A percentile compares a stretch with the other conserved stretches of the same genome.
Evolutionary conservation across 2,888 invertebrate genomes (phyloP).

Genomic region (Tenodera sinensis): DNA sequence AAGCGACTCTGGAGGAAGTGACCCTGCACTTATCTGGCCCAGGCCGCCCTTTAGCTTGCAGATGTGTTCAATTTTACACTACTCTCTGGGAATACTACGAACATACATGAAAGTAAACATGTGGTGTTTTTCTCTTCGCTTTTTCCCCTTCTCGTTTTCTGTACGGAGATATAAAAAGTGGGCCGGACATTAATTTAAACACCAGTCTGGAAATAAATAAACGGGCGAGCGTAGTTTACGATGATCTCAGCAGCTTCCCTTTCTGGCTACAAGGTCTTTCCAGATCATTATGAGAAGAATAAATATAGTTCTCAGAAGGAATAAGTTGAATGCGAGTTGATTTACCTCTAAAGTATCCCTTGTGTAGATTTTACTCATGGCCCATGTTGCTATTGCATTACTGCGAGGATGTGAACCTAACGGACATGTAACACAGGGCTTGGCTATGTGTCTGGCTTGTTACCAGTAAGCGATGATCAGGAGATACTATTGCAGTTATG

Average conservation of each 20-base stretch:
- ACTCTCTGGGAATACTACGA: too few relatives aligned
- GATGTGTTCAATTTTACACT: too few relatives aligned
- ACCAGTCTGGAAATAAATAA: not conserved
- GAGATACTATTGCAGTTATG: not conserved
- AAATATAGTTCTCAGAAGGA: not conserved
- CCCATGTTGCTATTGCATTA: not conserved
- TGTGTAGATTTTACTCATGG: not conserved
- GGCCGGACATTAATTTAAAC: not conserved
- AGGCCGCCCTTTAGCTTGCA: too few relatives aligned
- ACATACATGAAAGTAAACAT: not conserved
- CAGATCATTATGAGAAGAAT: not conserved
- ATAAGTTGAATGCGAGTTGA: not conserved
- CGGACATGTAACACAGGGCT: not conserved
- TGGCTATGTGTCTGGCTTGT: not conserved
- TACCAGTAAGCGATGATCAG: not conserved
- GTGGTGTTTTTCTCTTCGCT: not conserved
- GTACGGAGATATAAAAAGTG: not conserved
- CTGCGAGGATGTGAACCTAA: not conserved
- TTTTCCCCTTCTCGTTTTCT: not conserved
- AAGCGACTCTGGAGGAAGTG: too few relatives aligned
- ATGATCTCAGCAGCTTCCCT: not conserved
- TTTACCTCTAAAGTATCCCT: not conserved
- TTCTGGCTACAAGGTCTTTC: not conserved
- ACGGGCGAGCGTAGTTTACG: not conserved
- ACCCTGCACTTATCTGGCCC: too few relatives aligned